Evolutionary conservation across 2,797 vertebrate genomes (phyloP).

Genomic region (Chelon labrosus): DNA sequence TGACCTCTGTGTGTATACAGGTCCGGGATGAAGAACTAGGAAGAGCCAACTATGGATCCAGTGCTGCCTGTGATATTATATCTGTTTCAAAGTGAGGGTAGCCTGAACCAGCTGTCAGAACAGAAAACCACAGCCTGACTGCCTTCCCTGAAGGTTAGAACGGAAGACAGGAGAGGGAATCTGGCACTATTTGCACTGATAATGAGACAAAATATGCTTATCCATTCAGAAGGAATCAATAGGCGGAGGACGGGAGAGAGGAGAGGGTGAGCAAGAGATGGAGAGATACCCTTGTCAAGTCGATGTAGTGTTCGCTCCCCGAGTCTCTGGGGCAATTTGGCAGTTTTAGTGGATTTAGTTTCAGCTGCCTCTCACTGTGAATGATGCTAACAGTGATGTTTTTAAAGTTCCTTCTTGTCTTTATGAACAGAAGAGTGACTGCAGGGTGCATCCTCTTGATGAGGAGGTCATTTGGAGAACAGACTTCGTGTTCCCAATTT

Average conservation of each 20-base stretch:
- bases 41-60: slow-evolving; percentile 77
- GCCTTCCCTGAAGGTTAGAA: slow-evolving; percentile 63
- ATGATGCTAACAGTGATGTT: slow-evolving; percentile 57
- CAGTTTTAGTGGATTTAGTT: slow-evolving; percentile 62
- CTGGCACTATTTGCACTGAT: slow-evolving; percentile 57
- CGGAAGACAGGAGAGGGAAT: slow-evolving; percentile 30
- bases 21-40: slow-evolving; percentile 57
- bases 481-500: slow-evolving; percentile 75
- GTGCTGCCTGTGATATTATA: slow-evolving; percentile 66
- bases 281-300: slow-evolving; percentile 67
- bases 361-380: slow-evolving; percentile 56
- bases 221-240: slow-evolving; percentile 72
- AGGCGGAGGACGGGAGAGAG: slow-evolving; percentile 38
- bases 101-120: slow-evolving; percentile 51
- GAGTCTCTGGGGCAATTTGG: slow-evolving; percentile 69
- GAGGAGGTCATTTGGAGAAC: slow-evolving; percentile 71
- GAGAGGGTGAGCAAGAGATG: slow-evolving; percentile 31
- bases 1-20: slow-evolving; percentile 67
- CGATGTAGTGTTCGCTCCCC: slow-evolving; percentile 50
- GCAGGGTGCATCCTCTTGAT: slow-evolving; percentile 76
- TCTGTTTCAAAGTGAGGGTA: slow-evolving; percentile 67
- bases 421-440: slow-evolving; percentile 71
- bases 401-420: slow-evolving; percentile 57
- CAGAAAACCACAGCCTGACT: slow-evolving; percentile 37
- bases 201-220: slow-evolving; percentile 70